Conservation (phyloP, 2,113 vertebrate species). For the Lagopus muta region DNA sequence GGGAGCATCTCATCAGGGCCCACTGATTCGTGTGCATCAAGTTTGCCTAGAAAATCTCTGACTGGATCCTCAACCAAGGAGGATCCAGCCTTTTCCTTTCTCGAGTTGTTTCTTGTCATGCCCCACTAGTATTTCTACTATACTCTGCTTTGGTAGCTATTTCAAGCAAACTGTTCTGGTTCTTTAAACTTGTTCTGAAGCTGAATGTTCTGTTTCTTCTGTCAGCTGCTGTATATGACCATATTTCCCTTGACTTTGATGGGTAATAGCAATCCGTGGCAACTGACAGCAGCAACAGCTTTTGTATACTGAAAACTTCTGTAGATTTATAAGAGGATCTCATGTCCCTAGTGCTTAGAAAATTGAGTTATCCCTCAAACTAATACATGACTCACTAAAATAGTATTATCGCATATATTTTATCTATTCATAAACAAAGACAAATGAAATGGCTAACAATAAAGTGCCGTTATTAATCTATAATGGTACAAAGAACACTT, state of each 20-base stretch:
- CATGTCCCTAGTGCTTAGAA: background rate
- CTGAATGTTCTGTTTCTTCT: conserved; percentile 2
- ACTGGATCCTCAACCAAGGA: too few relatives aligned
- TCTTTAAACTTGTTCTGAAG: conserved; percentile 43
- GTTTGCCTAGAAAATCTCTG: too few relatives aligned
- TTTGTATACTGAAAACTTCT: background rate
- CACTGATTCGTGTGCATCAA: too few relatives aligned
- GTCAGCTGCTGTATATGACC: background rate
- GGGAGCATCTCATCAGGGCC: too few relatives aligned
- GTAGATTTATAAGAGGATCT: background rate
- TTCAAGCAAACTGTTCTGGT: conserved; percentile 17
- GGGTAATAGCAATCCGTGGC: conserved; percentile 15
- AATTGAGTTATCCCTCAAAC: background rate
- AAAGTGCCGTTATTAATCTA: background rate
- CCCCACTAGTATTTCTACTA: background rate
- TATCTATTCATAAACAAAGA: background rate
- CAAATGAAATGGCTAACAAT: background rate
- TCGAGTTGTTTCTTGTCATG: background rate
- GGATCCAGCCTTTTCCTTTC: background rate
- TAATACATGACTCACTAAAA: background rate
- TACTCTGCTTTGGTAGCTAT: conserved; percentile 1
- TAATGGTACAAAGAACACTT: background rate
- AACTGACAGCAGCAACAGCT: background rate
- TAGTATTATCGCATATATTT: background rate
- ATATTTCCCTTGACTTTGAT: conserved; percentile 1